Evolutionary conservation across 2,113 vertebrate genomes (phyloP).

Genomic region (Halcyon malimbica): DNA sequence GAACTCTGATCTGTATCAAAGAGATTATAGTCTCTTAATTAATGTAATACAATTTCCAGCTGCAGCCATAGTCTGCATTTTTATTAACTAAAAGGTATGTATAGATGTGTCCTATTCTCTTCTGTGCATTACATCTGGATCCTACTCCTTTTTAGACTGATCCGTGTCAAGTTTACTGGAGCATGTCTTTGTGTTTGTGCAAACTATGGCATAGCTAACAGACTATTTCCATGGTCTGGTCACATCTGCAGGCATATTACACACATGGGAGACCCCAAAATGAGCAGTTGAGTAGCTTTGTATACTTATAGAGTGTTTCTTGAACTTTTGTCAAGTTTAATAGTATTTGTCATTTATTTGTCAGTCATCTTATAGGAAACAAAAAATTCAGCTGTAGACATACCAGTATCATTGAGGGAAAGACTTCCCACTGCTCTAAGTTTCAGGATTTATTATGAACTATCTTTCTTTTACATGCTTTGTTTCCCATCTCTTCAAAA

Average conservation of each 20-base stretch:
- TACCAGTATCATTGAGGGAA: not conserved
- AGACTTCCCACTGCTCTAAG: not conserved
- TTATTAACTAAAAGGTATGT: not conserved
- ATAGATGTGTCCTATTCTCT: not conserved
- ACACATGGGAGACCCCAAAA: not conserved
- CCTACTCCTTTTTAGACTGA: not conserved
- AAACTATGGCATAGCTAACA: not conserved
- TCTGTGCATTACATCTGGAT: not conserved
- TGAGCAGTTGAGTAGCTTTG: not conserved
- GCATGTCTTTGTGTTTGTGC: not conserved
- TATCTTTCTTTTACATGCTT: not conserved
- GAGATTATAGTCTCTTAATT: conserved; percentile 5
- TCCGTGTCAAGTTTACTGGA: not conserved
- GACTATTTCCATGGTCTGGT: not conserved
- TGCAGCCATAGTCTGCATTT: not conserved
- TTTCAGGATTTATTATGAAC: not conserved
- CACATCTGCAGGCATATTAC: not conserved
- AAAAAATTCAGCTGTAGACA: not conserved
- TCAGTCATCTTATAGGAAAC: not conserved
- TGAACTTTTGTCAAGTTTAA: not conserved
- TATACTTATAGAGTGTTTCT: not conserved
- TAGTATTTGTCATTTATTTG: not conserved
- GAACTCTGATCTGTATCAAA: not conserved
- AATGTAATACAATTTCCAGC: not conserved
- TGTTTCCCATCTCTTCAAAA: not conserved